Evolutionary conservation across 2,113 vertebrate genomes (phyloP).

Genomic region (Dunckerocampus dactyliophorus): DNA sequence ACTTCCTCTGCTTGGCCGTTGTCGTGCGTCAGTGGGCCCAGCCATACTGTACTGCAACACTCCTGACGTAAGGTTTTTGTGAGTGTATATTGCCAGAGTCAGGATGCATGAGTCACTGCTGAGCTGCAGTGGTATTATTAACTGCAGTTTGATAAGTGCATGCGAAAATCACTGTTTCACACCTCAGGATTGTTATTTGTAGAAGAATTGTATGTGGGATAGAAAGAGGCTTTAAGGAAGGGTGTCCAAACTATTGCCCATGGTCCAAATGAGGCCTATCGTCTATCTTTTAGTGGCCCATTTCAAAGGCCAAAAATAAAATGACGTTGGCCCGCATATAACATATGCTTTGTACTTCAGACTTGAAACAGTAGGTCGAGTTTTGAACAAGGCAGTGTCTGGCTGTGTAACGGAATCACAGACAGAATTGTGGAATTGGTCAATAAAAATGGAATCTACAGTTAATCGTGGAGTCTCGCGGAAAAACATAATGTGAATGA

Average conservation of each 20-base stretch:
- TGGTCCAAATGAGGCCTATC: too few relatives aligned
- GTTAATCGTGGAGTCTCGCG: too few relatives aligned
- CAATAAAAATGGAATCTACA: too few relatives aligned
- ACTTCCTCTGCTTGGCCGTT: conserved; percentile 54
- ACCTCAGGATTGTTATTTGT: not conserved
- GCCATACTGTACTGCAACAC: conserved; percentile 6
- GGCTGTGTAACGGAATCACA: too few relatives aligned
- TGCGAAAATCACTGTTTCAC: conserved; percentile 32
- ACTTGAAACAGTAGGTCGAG: too few relatives aligned
- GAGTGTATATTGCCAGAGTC: conserved; percentile 22
- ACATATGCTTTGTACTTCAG: too few relatives aligned
- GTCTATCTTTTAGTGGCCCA: too few relatives aligned
- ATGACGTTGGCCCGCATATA: too few relatives aligned
- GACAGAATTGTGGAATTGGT: too few relatives aligned
- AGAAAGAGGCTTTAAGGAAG: not conserved
- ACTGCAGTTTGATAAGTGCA: conserved; percentile 37
- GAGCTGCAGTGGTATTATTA: conserved; percentile 33
- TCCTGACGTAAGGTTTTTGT: conserved; percentile 41
- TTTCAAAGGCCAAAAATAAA: too few relatives aligned
- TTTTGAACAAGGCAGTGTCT: too few relatives aligned
- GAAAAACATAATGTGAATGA: too few relatives aligned
- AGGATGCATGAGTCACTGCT: conserved; percentile 48
- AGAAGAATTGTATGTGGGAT: not conserved
- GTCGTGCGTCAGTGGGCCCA: conserved; percentile 47
- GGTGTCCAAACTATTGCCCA: not conserved